phyloP scores from a whole-genome alignment of 1,140 invertebrate species.

The Popillia japonica region DNA sequence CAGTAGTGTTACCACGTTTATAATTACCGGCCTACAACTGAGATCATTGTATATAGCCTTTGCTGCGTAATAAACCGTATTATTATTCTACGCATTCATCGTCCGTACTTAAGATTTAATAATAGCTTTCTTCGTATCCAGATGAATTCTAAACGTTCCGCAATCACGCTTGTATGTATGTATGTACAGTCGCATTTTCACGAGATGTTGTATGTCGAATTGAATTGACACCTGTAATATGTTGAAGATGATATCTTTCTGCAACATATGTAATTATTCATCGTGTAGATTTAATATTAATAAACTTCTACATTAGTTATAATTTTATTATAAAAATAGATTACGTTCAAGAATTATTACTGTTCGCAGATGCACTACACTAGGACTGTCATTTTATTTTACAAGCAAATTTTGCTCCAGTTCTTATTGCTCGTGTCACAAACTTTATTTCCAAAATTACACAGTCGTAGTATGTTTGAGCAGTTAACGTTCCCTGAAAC shows the following conservation, averaged over 20 bases:
- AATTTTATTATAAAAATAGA: no score
- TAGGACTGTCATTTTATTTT: no score
- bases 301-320: no score
- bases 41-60: background rate
- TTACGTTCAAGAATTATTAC: no score
- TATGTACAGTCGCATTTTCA: background rate
- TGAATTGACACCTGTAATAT: background rate
- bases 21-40: conserved; percentile 11
- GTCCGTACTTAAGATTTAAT: conserved; percentile 8
- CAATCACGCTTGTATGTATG: conserved; percentile 3
- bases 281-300: no score
- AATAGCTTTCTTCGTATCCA: conserved; percentile 19
- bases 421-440: no score
- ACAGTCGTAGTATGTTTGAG: no score
- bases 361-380: no score
- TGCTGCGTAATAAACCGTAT: conserved; percentile 26
- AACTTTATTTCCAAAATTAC: no score
- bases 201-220: background rate
- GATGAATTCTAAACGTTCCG: background rate
- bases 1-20: conserved; percentile 5
- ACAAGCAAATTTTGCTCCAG: no score
- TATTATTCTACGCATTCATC: conserved; percentile 13
- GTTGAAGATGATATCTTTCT: background rate
- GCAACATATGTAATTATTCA: no score
- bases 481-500: no score